Evolutionary conservation across 2,113 vertebrate genomes (phyloP).

Genomic region (Macrotus californicus): DNA sequence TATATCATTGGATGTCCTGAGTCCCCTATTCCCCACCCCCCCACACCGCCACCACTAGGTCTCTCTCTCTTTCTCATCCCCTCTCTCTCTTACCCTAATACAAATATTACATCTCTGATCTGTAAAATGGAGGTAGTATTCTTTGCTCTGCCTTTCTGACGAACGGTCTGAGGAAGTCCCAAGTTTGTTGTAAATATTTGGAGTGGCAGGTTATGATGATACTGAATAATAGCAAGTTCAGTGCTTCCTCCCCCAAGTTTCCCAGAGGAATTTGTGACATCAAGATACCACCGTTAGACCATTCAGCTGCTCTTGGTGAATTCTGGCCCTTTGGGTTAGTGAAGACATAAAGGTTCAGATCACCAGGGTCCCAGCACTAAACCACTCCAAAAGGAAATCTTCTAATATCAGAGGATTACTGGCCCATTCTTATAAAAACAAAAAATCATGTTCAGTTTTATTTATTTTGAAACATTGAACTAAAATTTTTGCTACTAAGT

Average conservation of each 20-base stretch:
- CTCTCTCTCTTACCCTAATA: neutral
- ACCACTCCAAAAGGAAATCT: neutral
- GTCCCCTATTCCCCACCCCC: neutral
- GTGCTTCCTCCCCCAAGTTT: neutral
- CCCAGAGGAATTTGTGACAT: neutral
- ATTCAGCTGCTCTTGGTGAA: neutral
- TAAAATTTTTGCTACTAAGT: neutral
- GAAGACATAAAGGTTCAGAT: neutral
- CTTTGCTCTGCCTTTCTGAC: neutral
- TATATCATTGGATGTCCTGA: neutral
- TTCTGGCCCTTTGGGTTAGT: neutral
- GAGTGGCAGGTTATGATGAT: neutral
- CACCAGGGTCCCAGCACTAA: neutral
- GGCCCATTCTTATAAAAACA: neutral
- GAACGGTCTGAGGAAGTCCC: neutral
- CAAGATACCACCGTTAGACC: neutral
- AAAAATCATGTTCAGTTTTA: neutral
- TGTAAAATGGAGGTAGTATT: neutral
- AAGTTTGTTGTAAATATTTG: neutral
- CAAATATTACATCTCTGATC: neutral
- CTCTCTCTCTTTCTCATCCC: neutral
- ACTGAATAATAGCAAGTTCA: neutral
- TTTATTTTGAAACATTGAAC: neutral
- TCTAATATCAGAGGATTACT: neutral
- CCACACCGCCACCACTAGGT: no score